Conservation (phyloP, 2,888 invertebrate species). For the Yponomeuta malinellus region DNA sequence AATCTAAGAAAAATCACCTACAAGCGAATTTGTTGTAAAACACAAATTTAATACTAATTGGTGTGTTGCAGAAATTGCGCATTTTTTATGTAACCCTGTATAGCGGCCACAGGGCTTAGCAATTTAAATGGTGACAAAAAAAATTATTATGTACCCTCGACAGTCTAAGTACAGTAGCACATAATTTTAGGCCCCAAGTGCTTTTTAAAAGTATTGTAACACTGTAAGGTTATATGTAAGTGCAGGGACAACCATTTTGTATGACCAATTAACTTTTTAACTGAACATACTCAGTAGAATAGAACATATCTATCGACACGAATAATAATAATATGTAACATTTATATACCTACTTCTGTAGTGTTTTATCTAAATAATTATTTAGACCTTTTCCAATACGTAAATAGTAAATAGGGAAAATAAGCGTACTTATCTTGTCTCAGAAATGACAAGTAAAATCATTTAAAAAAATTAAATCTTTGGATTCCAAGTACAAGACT, state of each 20-base stretch:
- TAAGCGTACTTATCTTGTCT: neutral
- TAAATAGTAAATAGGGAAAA: neutral
- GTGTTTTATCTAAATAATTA: neutral
- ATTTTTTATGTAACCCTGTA: too few species aligned
- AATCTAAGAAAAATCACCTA: too few species aligned
- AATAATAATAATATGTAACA: neutral
- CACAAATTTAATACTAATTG: too few species aligned
- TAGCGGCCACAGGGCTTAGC: too few species aligned
- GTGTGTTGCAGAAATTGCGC: too few species aligned
- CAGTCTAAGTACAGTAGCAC: constrained; percentile 19
- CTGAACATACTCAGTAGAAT: constrained; percentile 14
- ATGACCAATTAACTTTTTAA: constrained; percentile 26
- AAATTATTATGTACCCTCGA: neutral
- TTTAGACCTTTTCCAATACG: neutral
- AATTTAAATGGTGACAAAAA: neutral
- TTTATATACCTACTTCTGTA: neutral
- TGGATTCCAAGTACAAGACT: neutral
- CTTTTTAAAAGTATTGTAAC: constrained; percentile 28
- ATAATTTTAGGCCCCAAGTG: constrained; percentile 32
- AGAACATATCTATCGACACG: neutral
- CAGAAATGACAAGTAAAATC: neutral
- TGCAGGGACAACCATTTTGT: constrained; percentile 26
- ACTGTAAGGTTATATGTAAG: constrained; percentile 21
- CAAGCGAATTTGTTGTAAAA: too few species aligned
- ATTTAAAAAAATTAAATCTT: neutral